Base-by-base conservation (phyloP, 1,140 invertebrate genomes). In the Anoplolepis gracilipes region DNA sequence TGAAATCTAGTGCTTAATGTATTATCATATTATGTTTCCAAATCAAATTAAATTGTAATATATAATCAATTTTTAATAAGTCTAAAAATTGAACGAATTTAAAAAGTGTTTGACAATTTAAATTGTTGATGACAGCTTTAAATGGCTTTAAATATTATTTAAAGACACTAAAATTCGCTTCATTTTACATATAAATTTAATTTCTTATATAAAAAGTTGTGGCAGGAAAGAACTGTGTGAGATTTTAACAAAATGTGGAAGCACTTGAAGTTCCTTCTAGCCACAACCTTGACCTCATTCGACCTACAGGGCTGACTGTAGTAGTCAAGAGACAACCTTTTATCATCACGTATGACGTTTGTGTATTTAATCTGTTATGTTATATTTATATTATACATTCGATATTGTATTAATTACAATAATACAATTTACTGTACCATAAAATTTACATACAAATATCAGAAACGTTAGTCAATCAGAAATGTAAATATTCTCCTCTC, bases 221-320 rank as follows among this genome's bases (percentile, higher is more conserved):
- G 25, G 28, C 13, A 59, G 59, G 25, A 59, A 82, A 30, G 70
- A 82, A 81, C 1, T 10, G 19, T 59, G n/a, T 13, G 57, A 39
- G 59, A 46, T 88, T 85, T 88, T 69, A 87, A 28, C 62, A 84
- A 85, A 90, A 75, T 46, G 73, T 87, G 57, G 91, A 91, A 91
- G 90, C 91, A 87, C 87, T 90, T 91, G 85, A 91, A 91, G 88
- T 90, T 88, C 65, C 84, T 19, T 62, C 16, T 57, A 36, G 22
- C 5, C 36, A 73, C 70, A 87, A 86, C 91, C 91, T 88, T 91
- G 91, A 91, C 91, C 91, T 39, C 88, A 39, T 91, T 87, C 69
- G n/a, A 11, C 30, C 69, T 53, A 64, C 49, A 84, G 79, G 85
- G 59, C 46, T 49, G 75, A 85, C 88, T 84, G 81, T 53, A 70